These are phyloP conservation scores for Syritta pipiens DNA, from an alignment of 2,888 invertebrate genomes.

Conservation along the genomic window DNA sequence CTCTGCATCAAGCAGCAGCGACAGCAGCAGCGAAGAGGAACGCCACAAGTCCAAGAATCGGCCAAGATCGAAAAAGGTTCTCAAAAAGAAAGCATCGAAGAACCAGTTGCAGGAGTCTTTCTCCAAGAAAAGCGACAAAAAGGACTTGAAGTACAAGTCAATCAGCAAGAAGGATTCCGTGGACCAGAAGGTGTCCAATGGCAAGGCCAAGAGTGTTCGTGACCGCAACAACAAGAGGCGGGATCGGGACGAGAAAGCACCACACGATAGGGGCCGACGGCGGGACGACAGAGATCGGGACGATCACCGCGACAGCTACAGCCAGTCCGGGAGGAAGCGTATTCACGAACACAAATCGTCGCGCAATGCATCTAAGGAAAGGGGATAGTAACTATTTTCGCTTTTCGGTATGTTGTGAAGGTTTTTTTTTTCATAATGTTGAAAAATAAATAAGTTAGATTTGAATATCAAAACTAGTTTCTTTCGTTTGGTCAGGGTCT, in stretches of 20 bases:
- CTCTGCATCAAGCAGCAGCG: conserved; percentile 14
- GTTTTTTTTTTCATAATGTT: conserved; percentile 12
- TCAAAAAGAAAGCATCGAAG: neutral
- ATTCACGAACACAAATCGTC: too few species aligned
- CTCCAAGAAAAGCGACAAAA: neutral
- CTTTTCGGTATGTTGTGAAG: neutral
- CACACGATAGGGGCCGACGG: conserved; percentile 12
- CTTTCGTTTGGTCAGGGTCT: too few species aligned
- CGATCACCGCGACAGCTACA: conserved; percentile 30
- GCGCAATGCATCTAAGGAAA: conserved; percentile 47
- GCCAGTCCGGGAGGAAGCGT: neutral
- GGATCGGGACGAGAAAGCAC: conserved; percentile 9
- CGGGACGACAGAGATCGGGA: conserved; percentile 33
- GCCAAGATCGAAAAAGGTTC: conserved; percentile 12
- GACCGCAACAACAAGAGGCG: too few species aligned
- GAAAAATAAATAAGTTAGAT: conserved; percentile 39
- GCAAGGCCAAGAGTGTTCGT: conserved; percentile 35
- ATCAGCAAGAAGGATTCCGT: conserved; percentile 25
- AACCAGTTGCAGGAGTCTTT: neutral
- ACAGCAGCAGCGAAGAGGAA: conserved; percentile 52
- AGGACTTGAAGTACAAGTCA: too few species aligned
- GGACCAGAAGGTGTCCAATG: conserved; percentile 44
- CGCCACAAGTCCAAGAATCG: conserved; percentile 33
- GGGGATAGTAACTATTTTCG: conserved; percentile 22
- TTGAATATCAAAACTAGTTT: conserved; percentile 1